Conservation (phyloP, 2,797 vertebrate species). For the Morelia viridis region DNA sequence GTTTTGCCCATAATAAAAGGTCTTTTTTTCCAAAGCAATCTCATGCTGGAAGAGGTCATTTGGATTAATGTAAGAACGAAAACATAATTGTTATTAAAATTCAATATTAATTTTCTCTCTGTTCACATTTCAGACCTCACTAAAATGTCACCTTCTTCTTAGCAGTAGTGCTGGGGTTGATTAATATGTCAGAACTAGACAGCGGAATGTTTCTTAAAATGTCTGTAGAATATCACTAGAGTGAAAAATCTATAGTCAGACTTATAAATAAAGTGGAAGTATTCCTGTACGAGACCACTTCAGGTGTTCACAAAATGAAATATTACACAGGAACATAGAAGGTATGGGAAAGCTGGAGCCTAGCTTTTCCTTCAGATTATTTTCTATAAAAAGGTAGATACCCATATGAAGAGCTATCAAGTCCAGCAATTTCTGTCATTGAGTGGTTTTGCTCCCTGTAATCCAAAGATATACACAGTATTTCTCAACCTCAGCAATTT, state of each 20-base stretch:
- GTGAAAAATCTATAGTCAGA: background rate
- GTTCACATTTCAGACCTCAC: slow-evolving; percentile 58
- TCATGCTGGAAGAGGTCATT: slow-evolving; percentile 24
- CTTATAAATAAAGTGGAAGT: background rate
- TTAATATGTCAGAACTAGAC: slow-evolving; percentile 45
- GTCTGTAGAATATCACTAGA: background rate
- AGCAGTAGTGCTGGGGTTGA: slow-evolving; percentile 18
- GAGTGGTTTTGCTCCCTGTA: background rate
- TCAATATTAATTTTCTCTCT: slow-evolving; percentile 6
- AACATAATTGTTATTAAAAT: slow-evolving; percentile 56
- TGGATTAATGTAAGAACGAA: slow-evolving; percentile 46
- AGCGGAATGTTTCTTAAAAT: slow-evolving; percentile 27
- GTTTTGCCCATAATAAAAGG: background rate
- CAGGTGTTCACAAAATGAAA: background rate
- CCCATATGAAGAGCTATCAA: background rate
- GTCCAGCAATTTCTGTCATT: background rate
- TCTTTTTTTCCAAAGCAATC: slow-evolving; percentile 30
- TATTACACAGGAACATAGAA: background rate
- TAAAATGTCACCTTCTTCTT: slow-evolving; percentile 52
- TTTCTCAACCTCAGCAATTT: too few species aligned
- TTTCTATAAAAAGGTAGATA: background rate
- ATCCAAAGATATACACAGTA: too few species aligned
- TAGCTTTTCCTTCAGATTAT: background rate
- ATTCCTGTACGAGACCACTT: background rate
- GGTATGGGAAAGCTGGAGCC: background rate